Evolutionary conservation across 2,888 invertebrate genomes (phyloP).

Genomic region (Schizaphis graminum): DNA sequence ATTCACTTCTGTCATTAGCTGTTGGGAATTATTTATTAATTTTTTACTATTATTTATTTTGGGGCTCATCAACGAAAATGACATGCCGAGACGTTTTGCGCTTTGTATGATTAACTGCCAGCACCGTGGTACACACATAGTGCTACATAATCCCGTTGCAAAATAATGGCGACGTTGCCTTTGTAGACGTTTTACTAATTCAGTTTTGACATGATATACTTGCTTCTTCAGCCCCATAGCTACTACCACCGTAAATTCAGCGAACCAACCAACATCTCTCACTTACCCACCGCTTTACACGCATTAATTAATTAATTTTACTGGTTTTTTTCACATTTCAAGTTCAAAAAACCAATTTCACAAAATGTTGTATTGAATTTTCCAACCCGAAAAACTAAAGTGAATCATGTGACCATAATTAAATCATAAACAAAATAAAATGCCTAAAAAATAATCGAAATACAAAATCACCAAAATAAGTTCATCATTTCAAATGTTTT

Average conservation of each 20-base stretch:
- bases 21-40: not conserved
- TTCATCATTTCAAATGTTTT: not conserved
- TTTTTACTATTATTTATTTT: slow-evolving; percentile 42
- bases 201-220: slow-evolving; percentile 59
- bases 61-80: slow-evolving; percentile 31
- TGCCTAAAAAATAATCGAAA: not conserved
- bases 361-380: not conserved
- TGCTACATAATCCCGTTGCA: slow-evolving; percentile 56
- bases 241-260: slow-evolving; percentile 22
- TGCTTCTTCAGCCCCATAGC: slow-evolving; percentile 29
- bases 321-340: not conserved
- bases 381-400: not conserved
- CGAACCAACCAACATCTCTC: slow-evolving; percentile 14
- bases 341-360: not conserved
- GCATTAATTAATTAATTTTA: slow-evolving; percentile 18
- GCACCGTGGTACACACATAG: slow-evolving; percentile 1
- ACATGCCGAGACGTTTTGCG: slow-evolving; percentile 44
- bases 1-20: not conserved
- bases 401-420: not conserved
- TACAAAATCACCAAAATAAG: not conserved
- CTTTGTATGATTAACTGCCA: slow-evolving; percentile 62
- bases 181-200: slow-evolving; percentile 63
- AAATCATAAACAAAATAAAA: not conserved
- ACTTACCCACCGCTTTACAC: not conserved
- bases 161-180: slow-evolving; percentile 57